Evolutionary conservation across 2,797 vertebrate species (phyloP).

Genomic region (Hapalemur alaotrensis): DNA sequence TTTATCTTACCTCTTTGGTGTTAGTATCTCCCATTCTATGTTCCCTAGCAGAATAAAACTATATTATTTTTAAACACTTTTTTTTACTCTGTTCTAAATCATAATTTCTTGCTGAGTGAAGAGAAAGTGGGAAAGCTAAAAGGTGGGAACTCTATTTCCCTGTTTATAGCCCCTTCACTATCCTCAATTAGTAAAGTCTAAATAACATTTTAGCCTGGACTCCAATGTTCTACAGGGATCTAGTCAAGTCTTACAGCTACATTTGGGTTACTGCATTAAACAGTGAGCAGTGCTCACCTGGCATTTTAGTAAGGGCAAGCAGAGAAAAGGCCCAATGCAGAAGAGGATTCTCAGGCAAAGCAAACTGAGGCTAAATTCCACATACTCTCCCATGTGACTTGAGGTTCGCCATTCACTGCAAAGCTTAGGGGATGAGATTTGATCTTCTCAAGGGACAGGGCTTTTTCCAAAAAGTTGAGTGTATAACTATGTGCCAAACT

Average conservation of each 20-base stretch:
- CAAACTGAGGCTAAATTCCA: background rate
- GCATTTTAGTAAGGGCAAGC: background rate
- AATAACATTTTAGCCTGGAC: background rate
- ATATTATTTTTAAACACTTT: constrained; percentile 9
- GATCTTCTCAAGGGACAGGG: background rate
- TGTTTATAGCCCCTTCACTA: background rate
- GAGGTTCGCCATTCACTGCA: background rate
- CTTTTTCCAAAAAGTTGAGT: background rate
- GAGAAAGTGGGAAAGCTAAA: background rate
- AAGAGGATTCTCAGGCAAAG: background rate
- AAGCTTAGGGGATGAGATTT: background rate
- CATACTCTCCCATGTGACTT: background rate
- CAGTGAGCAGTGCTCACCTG: background rate
- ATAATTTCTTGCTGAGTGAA: background rate
- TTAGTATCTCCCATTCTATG: background rate
- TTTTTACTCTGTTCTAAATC: constrained; percentile 1
- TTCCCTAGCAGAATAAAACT: background rate
- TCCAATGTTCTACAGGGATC: background rate
- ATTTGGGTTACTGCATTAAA: background rate
- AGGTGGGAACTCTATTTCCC: background rate
- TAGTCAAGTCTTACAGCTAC: background rate
- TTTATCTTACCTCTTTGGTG: background rate
- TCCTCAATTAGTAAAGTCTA: background rate
- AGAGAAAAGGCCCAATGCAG: background rate
- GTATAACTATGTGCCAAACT: background rate